Percentiles rank a stretch among this genome's conserved stretches.
Evolutionary conservation across 2,888 invertebrate genomes (phyloP).

Genomic region (Chrysopilus asiliformis): DNA sequence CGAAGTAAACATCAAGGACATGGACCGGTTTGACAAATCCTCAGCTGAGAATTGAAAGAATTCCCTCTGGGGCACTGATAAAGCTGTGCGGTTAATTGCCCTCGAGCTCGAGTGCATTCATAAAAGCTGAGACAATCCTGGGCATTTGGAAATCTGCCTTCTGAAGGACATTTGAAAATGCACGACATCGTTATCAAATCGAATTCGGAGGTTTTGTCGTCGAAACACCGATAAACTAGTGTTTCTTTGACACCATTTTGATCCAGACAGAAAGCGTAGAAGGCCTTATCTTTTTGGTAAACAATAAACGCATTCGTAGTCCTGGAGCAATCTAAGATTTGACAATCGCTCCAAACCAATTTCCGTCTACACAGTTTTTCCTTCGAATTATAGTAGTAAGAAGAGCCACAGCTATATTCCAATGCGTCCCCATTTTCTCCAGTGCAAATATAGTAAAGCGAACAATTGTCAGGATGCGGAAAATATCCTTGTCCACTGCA

Average conservation of each 20-base stretch:
- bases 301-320: slow-evolving; percentile 5
- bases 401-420: slow-evolving; percentile 9
- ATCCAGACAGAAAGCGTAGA: slow-evolving; percentile 9
- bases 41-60: not conserved
- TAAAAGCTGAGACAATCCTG: slow-evolving; percentile 5
- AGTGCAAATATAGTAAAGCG: slow-evolving; percentile 10
- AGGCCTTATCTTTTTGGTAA: slow-evolving; percentile 7
- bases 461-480: slow-evolving; percentile 11
- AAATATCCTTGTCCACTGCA: slow-evolving; percentile 11
- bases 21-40: slow-evolving; percentile 2
- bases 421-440: slow-evolving; percentile 4
- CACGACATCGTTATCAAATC: slow-evolving; percentile 6
- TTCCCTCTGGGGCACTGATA: slow-evolving; percentile 4
- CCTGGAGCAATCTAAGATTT: slow-evolving; percentile 7
- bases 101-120: slow-evolving; percentile 4
- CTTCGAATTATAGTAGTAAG: slow-evolving; percentile 9
- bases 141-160: slow-evolving; percentile 5
- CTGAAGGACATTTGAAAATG: slow-evolving; percentile 4
- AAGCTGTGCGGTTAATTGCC: not conserved
- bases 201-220: slow-evolving; percentile 8
- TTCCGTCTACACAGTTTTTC: slow-evolving; percentile 6
- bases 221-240: slow-evolving; percentile 5
- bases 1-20: not conserved
- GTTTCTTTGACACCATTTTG: slow-evolving; percentile 5
- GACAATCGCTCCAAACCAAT: slow-evolving; percentile 6